Conservation (phyloP, 1,140 invertebrate genomes). For the Tetragonula clypearis region DNA sequence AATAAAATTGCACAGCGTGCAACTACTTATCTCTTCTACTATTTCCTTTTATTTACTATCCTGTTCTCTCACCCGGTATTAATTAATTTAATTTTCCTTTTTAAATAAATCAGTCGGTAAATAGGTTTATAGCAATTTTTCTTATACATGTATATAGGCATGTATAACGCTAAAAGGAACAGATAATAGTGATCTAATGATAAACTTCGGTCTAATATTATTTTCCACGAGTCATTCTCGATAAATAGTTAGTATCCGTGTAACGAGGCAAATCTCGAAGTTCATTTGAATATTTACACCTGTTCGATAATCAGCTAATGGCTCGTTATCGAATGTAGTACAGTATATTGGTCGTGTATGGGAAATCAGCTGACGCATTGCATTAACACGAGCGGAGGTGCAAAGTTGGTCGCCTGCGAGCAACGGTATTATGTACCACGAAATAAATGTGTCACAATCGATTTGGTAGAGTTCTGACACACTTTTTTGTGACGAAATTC, state of each 20-base stretch:
- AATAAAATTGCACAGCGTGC: too few species aligned
- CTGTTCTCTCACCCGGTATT: too few species aligned
- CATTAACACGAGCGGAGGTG: background rate
- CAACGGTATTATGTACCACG: constrained; percentile 13
- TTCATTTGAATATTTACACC: background rate
- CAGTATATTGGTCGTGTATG: background rate
- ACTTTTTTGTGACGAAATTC: background rate
- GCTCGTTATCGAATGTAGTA: background rate
- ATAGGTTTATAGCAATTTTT: background rate
- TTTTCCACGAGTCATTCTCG: background rate
- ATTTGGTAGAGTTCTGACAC: background rate
- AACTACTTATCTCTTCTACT: too few species aligned
- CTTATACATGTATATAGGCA: background rate
- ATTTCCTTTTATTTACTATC: too few species aligned
- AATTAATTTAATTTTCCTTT: background rate
- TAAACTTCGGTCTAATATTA: background rate
- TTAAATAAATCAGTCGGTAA: background rate
- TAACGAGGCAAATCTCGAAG: background rate
- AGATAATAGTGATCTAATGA: background rate
- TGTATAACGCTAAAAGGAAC: background rate
- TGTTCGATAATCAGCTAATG: background rate
- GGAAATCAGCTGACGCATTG: constrained; percentile 16
- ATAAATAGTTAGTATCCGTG: too few species aligned
- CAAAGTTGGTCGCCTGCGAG: constrained; percentile 18
- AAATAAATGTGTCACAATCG: constrained; percentile 25